phyloP scores from a whole-genome alignment of 1,140 invertebrate species.

The Bombus pascuorum region DNA sequence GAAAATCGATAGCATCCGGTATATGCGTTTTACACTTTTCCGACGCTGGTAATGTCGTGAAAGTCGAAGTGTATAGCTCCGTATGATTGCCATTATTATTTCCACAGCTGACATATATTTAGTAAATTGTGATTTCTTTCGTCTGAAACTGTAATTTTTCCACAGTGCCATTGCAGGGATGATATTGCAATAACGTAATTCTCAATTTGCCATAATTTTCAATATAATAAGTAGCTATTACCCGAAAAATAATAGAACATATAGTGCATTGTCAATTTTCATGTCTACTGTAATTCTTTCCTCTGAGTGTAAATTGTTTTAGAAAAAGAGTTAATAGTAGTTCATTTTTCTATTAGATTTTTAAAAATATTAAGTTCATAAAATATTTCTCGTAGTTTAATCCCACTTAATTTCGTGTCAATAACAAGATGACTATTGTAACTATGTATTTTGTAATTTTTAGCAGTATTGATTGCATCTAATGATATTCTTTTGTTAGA shows the following conservation, averaged over 20 bases:
- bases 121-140: conserved; percentile 36
- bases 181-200: conserved; percentile 28
- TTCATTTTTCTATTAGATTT: background rate
- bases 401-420: background rate
- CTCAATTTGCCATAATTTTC: conserved; percentile 13
- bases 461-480: no score
- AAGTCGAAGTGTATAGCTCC: conserved; percentile 17
- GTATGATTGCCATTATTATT: conserved; percentile 26
- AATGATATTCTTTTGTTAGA: no score
- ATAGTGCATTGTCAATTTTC: background rate
- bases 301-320: background rate
- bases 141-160: background rate
- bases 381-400: background rate
- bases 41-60: conserved; percentile 12
- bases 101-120: conserved; percentile 35
- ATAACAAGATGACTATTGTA: background rate
- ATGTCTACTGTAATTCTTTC: background rate
- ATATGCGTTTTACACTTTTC: background rate
- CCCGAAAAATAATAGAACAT: background rate
- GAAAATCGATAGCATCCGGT: background rate
- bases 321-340: background rate
- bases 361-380: background rate
- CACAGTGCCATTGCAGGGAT: background rate
- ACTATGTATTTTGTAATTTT: no score
- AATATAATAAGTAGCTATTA: conserved; percentile 6